Percentiles rank a stretch among this genome's conserved stretches.
phyloP scores from a whole-genome alignment of 2,113 vertebrate genomes.

The Cnemophilus loriae region DNA sequence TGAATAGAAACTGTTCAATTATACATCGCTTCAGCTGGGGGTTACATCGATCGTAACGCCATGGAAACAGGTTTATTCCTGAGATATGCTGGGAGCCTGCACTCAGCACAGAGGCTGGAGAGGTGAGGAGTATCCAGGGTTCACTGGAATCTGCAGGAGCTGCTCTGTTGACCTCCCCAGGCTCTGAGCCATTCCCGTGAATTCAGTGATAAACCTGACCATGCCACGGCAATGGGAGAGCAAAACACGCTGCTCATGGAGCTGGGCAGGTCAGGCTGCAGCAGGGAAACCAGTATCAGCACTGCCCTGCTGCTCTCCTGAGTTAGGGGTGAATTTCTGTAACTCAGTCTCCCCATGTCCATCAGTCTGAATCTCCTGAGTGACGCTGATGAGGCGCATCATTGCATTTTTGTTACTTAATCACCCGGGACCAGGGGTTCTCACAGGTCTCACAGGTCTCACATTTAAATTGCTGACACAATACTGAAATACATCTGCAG shows the following conservation, averaged over 20 bases:
- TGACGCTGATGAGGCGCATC: not conserved
- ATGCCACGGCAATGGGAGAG: fast-evolving
- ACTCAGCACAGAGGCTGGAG: not conserved
- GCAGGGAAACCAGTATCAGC: not conserved
- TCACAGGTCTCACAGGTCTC: not conserved
- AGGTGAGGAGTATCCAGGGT: not conserved
- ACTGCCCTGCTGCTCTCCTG: not conserved
- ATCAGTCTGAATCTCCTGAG: not conserved
- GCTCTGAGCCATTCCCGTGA: not conserved
- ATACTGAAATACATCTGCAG: not conserved
- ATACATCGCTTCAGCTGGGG: not conserved
- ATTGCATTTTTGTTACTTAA: not conserved
- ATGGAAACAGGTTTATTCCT: not conserved
- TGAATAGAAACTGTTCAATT: slow-evolving; percentile 12
- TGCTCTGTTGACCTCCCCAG: not conserved
- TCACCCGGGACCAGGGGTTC: not conserved
- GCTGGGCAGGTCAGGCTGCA: not conserved
- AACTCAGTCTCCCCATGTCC: not conserved
- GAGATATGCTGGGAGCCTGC: not conserved
- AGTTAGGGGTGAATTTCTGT: not conserved
- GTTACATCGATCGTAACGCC: not conserved
- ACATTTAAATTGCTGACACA: not conserved
- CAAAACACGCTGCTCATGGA: fast-evolving
- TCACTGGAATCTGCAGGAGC: not conserved
- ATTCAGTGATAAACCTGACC: not conserved